Conservation (phyloP, 2,113 vertebrate species). For the Crotophaga sulcirostris region DNA sequence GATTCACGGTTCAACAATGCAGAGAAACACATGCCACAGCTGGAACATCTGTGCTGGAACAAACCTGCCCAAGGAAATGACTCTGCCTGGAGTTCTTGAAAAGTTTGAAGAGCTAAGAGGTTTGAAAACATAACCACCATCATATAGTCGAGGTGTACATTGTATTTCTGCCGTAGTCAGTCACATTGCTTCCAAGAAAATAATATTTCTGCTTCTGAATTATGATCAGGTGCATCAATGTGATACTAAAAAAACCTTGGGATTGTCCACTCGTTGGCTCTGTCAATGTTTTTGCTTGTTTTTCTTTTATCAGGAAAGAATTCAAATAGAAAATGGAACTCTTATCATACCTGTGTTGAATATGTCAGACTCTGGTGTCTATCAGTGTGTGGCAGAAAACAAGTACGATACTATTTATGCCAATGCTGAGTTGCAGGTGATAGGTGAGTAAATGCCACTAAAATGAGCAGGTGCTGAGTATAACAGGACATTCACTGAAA, state of each 20-base stretch:
- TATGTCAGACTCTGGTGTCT: slow-evolving; percentile 87
- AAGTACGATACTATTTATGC: slow-evolving; percentile 81
- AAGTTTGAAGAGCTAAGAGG: not conserved
- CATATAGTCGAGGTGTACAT: accelerated
- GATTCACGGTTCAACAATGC: not conserved
- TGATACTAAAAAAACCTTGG: not conserved
- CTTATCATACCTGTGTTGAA: slow-evolving; percentile 81
- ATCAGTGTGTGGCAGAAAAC: slow-evolving; percentile 90
- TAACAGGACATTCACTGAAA: not conserved
- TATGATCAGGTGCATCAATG: not conserved
- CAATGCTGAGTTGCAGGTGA: slow-evolving; percentile 87
- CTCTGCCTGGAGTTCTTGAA: not conserved
- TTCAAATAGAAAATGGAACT: slow-evolving; percentile 81
- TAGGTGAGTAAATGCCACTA: slow-evolving; percentile 80
- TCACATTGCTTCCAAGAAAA: not conserved
- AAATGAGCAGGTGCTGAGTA: not conserved
- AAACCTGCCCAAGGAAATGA: not conserved
- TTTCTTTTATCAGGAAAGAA: slow-evolving; percentile 78
- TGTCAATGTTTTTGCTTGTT: not conserved
- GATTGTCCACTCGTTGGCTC: not conserved
- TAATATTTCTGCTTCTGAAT: not conserved
- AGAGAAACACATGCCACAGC: not conserved
- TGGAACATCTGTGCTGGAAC: not conserved
- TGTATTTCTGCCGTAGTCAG: accelerated
- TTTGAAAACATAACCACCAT: not conserved